A percentile compares a stretch with the other conserved stretches of the same genome.
phyloP scores from a whole-genome alignment of 2,888 invertebrate genomes.

The Plebejus melissa region DNA sequence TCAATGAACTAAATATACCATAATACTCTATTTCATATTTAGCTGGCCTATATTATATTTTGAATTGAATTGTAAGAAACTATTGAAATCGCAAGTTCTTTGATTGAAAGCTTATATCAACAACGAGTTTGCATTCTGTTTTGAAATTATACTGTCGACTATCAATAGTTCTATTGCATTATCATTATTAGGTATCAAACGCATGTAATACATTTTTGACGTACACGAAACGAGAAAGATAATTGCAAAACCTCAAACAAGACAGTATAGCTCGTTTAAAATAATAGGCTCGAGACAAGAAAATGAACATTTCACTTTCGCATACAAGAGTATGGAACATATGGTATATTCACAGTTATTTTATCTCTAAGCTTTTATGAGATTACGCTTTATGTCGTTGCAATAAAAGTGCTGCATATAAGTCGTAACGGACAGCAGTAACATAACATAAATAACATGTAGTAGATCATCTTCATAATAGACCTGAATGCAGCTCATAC shows the following conservation, averaged over 20 bases:
- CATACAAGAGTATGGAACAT: neutral
- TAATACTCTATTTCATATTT: neutral
- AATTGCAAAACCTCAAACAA: neutral
- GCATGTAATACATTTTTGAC: constrained; percentile 2
- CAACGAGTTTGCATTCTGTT: neutral
- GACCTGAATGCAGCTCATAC: neutral
- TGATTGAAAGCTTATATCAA: neutral
- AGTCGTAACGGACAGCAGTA: neutral
- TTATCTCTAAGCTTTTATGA: neutral
- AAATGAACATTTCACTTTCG: constrained; percentile 1
- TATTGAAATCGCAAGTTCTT: neutral
- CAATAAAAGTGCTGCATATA: neutral
- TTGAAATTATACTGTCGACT: neutral
- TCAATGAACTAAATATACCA: neutral
- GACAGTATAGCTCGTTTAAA: neutral
- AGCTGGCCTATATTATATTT: neutral
- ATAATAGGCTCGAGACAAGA: neutral
- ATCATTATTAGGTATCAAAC: neutral
- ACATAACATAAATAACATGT: neutral
- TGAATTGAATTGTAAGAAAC: no score
- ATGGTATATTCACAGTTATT: neutral
- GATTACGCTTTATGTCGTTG: neutral
- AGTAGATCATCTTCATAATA: neutral
- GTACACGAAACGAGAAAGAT: constrained; percentile 1
- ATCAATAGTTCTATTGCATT: neutral